phyloP scores from a whole-genome alignment of 2,797 vertebrate genomes.

The Myripristis jacobus region DNA sequence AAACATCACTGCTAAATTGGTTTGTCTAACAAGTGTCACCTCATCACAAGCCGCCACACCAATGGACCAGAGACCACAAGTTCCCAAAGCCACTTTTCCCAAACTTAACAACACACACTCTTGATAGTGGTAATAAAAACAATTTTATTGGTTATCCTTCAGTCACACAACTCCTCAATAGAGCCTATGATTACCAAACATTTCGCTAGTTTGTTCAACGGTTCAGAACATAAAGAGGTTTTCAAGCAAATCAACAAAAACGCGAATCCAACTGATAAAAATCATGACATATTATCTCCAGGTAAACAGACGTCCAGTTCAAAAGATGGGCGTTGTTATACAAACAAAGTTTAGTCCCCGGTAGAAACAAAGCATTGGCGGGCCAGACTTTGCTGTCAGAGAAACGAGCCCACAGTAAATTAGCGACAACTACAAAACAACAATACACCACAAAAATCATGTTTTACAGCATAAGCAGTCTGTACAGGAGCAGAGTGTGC shows the following conservation, averaged over 20 bases:
- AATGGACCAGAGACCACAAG: not conserved
- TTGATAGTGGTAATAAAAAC: constrained; percentile 45
- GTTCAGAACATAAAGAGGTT: constrained; percentile 37
- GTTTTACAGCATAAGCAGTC: not conserved
- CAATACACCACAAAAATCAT: not conserved
- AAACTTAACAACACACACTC: not conserved
- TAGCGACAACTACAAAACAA: constrained; percentile 31
- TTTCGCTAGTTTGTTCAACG: constrained; percentile 40
- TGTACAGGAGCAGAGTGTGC: not conserved
- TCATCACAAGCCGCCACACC: too few species aligned
- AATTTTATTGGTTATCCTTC: constrained; percentile 49
- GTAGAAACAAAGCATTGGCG: not conserved
- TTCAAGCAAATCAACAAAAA: constrained; percentile 16
- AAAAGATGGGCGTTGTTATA: constrained; percentile 20
- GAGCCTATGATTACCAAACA: constrained; percentile 43
- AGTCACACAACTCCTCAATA: constrained; percentile 34
- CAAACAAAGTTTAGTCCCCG: not conserved
- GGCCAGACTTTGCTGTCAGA: constrained; percentile 13
- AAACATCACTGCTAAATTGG: too few species aligned
- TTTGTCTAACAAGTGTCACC: too few species aligned
- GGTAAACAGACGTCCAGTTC: constrained; percentile 5
- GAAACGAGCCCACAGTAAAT: not conserved
- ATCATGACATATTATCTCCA: constrained; percentile 19
- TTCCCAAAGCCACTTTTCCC: not conserved
- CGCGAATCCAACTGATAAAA: constrained; percentile 27